These are phyloP conservation scores for Glyptemys insculpta DNA, from an alignment of 2,797 vertebrate genomes.

Conservation along the genomic window DNA sequence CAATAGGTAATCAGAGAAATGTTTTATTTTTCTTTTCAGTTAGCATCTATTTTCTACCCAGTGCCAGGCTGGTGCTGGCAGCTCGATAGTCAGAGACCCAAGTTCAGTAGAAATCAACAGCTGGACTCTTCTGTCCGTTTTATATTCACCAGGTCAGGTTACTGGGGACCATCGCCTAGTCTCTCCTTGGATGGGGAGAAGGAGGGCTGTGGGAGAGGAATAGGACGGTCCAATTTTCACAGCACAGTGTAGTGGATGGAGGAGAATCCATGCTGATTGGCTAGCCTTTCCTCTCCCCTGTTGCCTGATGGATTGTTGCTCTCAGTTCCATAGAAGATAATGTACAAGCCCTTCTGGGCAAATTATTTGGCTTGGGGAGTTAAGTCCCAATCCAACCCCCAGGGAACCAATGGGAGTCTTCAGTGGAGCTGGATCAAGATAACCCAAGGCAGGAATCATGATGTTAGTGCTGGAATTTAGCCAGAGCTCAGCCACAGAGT, in stretches of 20 bases:
- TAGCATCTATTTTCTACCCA: conserved; percentile 60
- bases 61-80: conserved; percentile 47
- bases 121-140: not conserved
- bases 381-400: not conserved
- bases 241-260: accelerated
- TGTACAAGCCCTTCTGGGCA: not conserved
- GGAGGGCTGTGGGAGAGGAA: not conserved
- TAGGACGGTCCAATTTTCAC: not conserved
- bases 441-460: not conserved
- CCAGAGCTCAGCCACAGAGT: not conserved
- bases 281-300: not conserved
- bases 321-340: not conserved
- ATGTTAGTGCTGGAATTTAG: not conserved
- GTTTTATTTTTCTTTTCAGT: conserved; percentile 64
- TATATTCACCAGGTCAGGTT: conserved; percentile 11
- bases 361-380: not conserved
- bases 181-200: not conserved
- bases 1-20: conserved; percentile 74
- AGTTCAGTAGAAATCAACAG: conserved; percentile 15
- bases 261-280: not conserved
- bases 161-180: not conserved
- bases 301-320: not conserved
- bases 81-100: conserved; percentile 54
- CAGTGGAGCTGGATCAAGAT: not conserved
- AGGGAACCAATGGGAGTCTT: not conserved